Evolutionary conservation across 2,888 invertebrate species (phyloP), one percentile per base, ranked within the genome.

Genomic region (Ariolimax columbianus): DNA sequence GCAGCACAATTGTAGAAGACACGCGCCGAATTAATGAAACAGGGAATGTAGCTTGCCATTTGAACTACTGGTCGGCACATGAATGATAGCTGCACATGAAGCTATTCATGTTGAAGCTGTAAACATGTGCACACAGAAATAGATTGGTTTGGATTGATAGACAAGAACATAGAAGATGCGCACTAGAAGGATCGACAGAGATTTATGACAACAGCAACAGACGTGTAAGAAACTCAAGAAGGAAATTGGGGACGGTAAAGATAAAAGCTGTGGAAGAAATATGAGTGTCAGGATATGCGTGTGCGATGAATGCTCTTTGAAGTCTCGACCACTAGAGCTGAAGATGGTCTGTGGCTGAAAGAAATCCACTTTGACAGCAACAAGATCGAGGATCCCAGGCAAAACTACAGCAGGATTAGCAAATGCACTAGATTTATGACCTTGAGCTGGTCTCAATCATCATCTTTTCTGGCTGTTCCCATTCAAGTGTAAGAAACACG

Each of bases 21-120:
- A 26, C 51, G 82, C 38, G 59, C 30, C 26, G 73, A 17, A 59
- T 82, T 73, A 55, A 82, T 72, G 63, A 23, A 63, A 75, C 75
- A 72, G 23, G 23, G 75, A 73, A 59, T 73, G 26, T 43, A 30
- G 59, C 40, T 73, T 72, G 59, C 26, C 73, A 40, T 55, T 59
- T 75, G 73, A 40, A 26, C 59, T 36, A 9, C 1, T 38, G 17
- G 55, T 55, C 23, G 9, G 55, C 23, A 23, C 59, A 43, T 83
- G 77, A 83, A 75, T 73, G 43, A 3, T 72, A 30, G 26, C 30
- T 63, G 4, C 26, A 23, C 2, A 38, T 19, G 26, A 0, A 43
- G 40, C 73, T 70, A 36, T 70, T 26, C 30, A 19, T 0, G 63
- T 6, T 38, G 55, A 63, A 33, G 51, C 43, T 72, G 38, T 72